Percentiles rank a stretch among this genome's conserved stretches.
Evolutionary conservation across 2,888 invertebrate genomes (phyloP).

Genomic region (Hirtodrosophila trivittata): DNA sequence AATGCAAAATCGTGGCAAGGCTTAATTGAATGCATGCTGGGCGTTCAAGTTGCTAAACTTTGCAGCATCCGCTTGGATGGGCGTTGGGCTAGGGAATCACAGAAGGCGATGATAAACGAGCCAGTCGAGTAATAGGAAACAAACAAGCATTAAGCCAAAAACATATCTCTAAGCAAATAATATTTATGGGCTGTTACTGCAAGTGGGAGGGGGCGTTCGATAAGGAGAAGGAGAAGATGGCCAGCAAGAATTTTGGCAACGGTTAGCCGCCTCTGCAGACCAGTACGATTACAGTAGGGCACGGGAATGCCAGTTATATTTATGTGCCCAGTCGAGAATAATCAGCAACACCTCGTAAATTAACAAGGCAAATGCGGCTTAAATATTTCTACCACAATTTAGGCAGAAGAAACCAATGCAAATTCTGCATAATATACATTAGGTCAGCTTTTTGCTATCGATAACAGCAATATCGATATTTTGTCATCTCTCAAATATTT

Average conservation of each 20-base stretch:
- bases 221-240: slow-evolving; percentile 9
- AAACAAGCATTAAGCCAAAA: slow-evolving; percentile 69
- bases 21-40: slow-evolving; percentile 73
- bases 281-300: slow-evolving; percentile 12
- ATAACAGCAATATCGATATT: too few species aligned
- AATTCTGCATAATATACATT: slow-evolving; percentile 5
- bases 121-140: slow-evolving; percentile 61
- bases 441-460: background rate
- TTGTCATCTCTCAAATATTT: too few species aligned
- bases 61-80: slow-evolving; percentile 39
- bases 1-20: slow-evolving; percentile 47
- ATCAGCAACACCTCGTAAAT: slow-evolving; percentile 78
- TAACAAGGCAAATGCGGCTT: slow-evolving; percentile 20
- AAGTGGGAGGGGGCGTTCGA: slow-evolving; percentile 10
- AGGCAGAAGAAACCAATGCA: background rate
- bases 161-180: slow-evolving; percentile 64
- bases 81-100: slow-evolving; percentile 36
- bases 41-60: slow-evolving; percentile 42
- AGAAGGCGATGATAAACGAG: slow-evolving; percentile 67
- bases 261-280: slow-evolving; percentile 37
- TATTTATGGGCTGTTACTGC: slow-evolving; percentile 59
- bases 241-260: slow-evolving; percentile 53
- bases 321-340: slow-evolving; percentile 63
- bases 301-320: slow-evolving; percentile 47
- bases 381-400: slow-evolving; percentile 12